Base-by-base conservation (phyloP, 2,113 vertebrate species). In the Prolemur simus region DNA sequence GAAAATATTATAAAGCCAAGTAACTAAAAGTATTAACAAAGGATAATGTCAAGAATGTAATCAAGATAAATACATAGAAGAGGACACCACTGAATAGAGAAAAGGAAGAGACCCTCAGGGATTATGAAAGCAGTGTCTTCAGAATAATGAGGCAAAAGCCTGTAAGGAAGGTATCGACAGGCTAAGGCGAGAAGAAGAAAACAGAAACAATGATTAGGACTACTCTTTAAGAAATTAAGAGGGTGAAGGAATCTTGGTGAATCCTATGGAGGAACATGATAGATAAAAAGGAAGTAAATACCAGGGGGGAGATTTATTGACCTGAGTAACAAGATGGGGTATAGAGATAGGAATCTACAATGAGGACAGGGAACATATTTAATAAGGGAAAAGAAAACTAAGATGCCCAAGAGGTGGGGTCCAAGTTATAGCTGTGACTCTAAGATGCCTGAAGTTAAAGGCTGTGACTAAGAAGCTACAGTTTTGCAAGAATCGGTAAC, bases 281-380 rank as follows among this genome's bases (percentile, higher is more conserved):
- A 78, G 45, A 60, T 39, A 87, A 76, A 96, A 95, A 80, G 52
- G n/a, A 88, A 89, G 25, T 83, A 25, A 87, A 76, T 84, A n/a
- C 9, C 17, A 87, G n/a, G n/a, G 58, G 11, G 34, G 6, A 76
- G 54, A 89, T 58, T 89, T 87, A 71, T 42, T 80, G 42, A 74
- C 20, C 37, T 94, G 10, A 54, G 23, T 60, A 95, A 94, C 89
- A 88, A 91, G 37, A 64, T n/a, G 17, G 6, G 47, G 8, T 73
- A 14, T 1, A 39, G 68, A n/a, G 54, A 87, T 15, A 58, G 54
- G 56, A 84, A 93, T 74, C 69, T 78, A 89, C 5, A 94, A 27
- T 34, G 73, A 77, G 20, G 21, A 58, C 2, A 85, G 29, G 47
- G 25, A 81, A 12, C 4, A 80, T 66, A 77, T 56, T 87, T 96